Base-by-base conservation (phyloP, 2,888 invertebrate genomes). In the Napeogenes sylphis region DNA sequence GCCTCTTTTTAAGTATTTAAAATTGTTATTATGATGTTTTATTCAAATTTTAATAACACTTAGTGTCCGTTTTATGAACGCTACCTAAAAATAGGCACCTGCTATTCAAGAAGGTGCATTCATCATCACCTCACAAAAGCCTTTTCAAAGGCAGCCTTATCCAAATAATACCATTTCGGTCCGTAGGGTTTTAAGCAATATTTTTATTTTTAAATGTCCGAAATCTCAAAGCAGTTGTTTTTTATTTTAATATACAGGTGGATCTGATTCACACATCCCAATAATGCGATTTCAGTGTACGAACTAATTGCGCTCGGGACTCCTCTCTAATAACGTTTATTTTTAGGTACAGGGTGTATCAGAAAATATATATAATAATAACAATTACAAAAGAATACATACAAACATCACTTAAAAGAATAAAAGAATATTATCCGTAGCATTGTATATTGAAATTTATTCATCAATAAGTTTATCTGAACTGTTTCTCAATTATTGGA, bases 281-380 rank as follows among this genome's bases (percentile, higher is more conserved):
- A 81, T 83, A 85, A 85, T 84, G 83, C 81, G 77, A 81, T 83
- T 85, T 81, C 83, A 74, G 79, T 84, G 84, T 84, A 77, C 76
- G 72, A 73, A 76, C 83, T 85, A 84, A 85, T 85, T 85, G 84
- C 79, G 74, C 74, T 71, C 71, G 71, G 72, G 74, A 73, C 74
- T 70, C 70, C 73, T 72, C 71, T 68, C 62, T 66, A 69, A 73
- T 73, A 70, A 72, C 67, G 66, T 75, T 75, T 71, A 70, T 74
- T 68, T 65, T 68, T 71, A 53, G 61, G 59, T 71, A 78, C 70
- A 73, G 75, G 69, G 0, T 77, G 76, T 59, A 10, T 51, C 30
- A 10, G 21, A 51, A 30, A 51, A 5, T 10, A 51, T 51, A 51
- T 8, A 12, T 30, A 10, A 12, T 30, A 51, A 30, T 30, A 21